A percentile compares a stretch with the other conserved stretches of the same genome.
phyloP scores from a whole-genome alignment of 2,797 vertebrate genomes.

The Scolopax rusticola region DNA sequence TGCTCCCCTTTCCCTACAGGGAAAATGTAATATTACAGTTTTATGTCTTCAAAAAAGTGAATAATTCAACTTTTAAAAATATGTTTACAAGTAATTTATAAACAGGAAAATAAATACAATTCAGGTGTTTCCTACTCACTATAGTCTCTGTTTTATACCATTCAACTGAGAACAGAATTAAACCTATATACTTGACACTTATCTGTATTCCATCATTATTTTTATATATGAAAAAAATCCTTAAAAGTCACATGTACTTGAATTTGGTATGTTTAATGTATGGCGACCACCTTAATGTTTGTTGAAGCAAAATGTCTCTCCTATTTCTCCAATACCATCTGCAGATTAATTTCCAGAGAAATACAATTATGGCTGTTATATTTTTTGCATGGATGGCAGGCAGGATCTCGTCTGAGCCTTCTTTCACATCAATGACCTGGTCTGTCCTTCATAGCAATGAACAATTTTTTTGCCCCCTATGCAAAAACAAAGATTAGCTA shows the following conservation, averaged over 20 bases:
- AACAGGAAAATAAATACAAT: background rate
- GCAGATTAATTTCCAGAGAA: background rate
- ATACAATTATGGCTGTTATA: background rate
- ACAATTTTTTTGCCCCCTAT: background rate
- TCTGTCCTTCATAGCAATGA: constrained; percentile 32
- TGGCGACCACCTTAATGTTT: background rate
- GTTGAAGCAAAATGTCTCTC: background rate
- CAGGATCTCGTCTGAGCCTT: background rate
- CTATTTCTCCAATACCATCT: background rate
- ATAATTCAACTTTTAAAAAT: rapidly evolving
- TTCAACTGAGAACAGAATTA: background rate
- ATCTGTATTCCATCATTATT: background rate
- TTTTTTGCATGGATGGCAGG: background rate
- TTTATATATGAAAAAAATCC: background rate
- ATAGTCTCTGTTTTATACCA: background rate
- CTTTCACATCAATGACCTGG: background rate
- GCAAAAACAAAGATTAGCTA: constrained; percentile 3
- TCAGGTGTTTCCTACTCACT: background rate
- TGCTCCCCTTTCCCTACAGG: background rate
- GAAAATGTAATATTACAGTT: background rate
- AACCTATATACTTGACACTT: background rate
- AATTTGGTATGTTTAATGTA: background rate
- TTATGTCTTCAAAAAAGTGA: background rate
- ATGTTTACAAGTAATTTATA: background rate
- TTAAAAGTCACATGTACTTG: background rate